Percentiles rank a stretch among this genome's conserved stretches.
These are phyloP conservation scores for Parelbella ahira DNA, from an alignment of 2,888 invertebrate genomes.

Conservation along the genomic window DNA sequence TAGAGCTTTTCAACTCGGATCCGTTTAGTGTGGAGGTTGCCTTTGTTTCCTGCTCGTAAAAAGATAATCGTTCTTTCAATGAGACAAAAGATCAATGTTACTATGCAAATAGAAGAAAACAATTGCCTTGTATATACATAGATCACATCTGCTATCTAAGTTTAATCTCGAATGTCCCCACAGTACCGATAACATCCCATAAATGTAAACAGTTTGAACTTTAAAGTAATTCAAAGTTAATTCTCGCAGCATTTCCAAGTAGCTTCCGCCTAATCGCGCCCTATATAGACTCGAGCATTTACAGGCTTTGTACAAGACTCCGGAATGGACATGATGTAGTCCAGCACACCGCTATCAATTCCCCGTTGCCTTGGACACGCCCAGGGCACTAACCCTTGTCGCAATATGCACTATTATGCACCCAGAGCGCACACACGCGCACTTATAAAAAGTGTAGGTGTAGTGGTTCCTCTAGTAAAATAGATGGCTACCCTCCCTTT, in stretches of 20 bases:
- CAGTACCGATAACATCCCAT: conserved; percentile 15
- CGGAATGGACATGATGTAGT: conserved; percentile 51
- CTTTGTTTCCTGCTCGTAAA: too few species aligned
- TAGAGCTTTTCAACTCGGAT: conserved; percentile 11
- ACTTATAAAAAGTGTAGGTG: conserved; percentile 43
- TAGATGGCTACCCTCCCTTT: conserved; percentile 76
- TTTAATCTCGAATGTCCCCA: conserved; percentile 12
- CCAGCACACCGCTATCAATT: conserved; percentile 54
- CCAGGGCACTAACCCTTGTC: conserved; percentile 69
- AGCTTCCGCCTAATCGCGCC: conserved; percentile 41
- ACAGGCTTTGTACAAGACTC: conserved; percentile 45
- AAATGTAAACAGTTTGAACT: conserved; percentile 22
- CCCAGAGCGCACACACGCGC: conserved; percentile 39
- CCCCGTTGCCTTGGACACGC: conserved; percentile 65
- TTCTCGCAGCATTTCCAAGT: conserved; percentile 21
- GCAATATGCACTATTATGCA: conserved; percentile 49
- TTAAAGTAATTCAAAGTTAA: conserved; percentile 26
- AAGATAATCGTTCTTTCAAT: too few species aligned
- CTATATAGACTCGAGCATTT: conserved; percentile 43
- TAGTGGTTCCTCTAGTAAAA: conserved; percentile 59
- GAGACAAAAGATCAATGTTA: too few species aligned
- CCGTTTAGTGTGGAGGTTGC: neutral
- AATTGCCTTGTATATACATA: neutral
- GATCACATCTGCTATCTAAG: neutral
- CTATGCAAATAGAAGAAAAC: too few species aligned